Conservation (phyloP, 2,797 vertebrate species). For the Helarctos malayanus region DNA sequence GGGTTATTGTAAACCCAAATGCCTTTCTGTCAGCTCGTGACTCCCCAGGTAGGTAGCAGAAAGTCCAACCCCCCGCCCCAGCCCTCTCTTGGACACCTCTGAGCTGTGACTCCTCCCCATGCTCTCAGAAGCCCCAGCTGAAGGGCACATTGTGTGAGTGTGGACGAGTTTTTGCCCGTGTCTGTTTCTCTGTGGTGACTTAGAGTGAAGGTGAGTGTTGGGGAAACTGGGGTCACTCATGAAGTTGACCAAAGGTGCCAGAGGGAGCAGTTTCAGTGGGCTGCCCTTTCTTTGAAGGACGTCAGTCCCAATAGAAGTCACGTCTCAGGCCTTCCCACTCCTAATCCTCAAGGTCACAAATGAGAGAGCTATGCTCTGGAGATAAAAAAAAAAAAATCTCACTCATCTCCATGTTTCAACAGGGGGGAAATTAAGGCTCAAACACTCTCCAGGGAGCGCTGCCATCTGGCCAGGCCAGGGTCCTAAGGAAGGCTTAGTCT, state of each 20-base stretch:
- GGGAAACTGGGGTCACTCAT: not conserved
- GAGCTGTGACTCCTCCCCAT: not conserved
- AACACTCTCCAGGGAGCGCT: not conserved
- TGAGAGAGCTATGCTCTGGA: not conserved
- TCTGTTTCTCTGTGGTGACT: not conserved
- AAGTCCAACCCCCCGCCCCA: not conserved
- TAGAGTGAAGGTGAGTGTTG: not conserved
- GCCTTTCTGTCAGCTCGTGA: not conserved
- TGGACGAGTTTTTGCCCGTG: not conserved
- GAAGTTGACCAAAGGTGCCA: not conserved
- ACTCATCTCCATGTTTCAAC: not conserved
- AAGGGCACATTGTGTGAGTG: not conserved
- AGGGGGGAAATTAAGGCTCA: not conserved
- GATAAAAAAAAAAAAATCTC: not conserved
- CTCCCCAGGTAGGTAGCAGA: not conserved
- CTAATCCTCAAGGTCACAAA: not conserved
- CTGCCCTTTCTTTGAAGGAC: constrained; percentile 34
- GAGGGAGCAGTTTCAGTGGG: not conserved
- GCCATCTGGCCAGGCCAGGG: not conserved
- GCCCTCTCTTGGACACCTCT: not conserved
- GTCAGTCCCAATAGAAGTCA: not conserved
- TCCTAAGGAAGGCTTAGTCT: not conserved
- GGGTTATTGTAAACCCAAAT: not conserved
- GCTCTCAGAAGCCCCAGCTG: not conserved
- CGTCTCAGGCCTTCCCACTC: not conserved